A percentile compares a stretch with the other conserved stretches of the same genome.
These are phyloP conservation scores for Conus canariensis DNA, from an alignment of 2,888 invertebrate species.

Conservation along the genomic window DNA sequence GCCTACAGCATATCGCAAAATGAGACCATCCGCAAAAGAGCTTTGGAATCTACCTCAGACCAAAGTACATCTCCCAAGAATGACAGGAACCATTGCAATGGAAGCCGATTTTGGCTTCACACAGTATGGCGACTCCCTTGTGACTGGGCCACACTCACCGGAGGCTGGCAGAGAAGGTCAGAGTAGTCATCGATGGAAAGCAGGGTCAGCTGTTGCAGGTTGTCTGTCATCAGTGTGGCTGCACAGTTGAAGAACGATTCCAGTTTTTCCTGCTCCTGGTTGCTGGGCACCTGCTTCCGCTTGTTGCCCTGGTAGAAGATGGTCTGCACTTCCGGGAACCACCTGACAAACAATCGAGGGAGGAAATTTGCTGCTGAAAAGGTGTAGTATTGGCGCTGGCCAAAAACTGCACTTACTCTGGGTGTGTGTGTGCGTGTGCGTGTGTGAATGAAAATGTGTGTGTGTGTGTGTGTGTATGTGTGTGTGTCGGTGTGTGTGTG, in stretches of 20 bases:
- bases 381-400: constrained; percentile 81
- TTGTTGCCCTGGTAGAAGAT: constrained; percentile 79
- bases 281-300: constrained; percentile 78
- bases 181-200: constrained; percentile 89
- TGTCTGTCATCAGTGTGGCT: constrained; percentile 91
- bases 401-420: constrained; percentile 82
- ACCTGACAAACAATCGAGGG: constrained; percentile 64
- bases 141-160: constrained; percentile 81
- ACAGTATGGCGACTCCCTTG: no score
- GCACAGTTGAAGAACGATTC: constrained; percentile 91
- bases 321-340: constrained; percentile 78
- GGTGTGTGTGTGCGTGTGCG: no score
- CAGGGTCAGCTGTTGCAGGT: constrained; percentile 89
- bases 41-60: no score
- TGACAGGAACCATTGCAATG: background rate
- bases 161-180: constrained; percentile 87
- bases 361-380: no score
- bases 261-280: constrained; percentile 83
- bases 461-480: no score
- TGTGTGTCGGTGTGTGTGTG: no score
- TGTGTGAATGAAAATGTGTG: no score
- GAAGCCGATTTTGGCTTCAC: background rate
- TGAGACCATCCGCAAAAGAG: no score
- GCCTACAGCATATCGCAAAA: no score
- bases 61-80: background rate